Conservation (phyloP, 2,797 vertebrate species). For the Ficedula albicollis region DNA sequence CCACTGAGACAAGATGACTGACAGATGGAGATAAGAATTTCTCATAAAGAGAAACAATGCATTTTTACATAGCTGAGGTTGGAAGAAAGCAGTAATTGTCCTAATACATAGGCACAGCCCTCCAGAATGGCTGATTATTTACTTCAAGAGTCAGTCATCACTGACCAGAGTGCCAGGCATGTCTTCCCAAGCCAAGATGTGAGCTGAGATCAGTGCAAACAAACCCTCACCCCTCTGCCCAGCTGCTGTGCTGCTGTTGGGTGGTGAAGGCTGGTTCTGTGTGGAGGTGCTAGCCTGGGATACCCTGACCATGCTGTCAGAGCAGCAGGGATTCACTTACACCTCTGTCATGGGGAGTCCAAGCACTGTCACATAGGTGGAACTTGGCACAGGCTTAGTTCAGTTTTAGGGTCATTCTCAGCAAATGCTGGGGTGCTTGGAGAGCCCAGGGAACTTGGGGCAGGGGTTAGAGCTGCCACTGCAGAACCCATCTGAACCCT, state of each 20-base stretch:
- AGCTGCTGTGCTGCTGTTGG: not conserved
- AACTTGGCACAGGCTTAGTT: not conserved
- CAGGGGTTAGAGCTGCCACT: not conserved
- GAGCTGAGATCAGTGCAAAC: not conserved
- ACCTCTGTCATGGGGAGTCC: not conserved
- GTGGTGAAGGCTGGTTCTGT: not conserved
- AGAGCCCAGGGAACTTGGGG: not conserved
- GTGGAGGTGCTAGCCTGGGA: not conserved
- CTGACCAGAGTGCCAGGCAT: not conserved
- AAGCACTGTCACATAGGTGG: not conserved
- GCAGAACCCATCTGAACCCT: not conserved
- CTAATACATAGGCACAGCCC: not conserved
- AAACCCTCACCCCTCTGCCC: not conserved
- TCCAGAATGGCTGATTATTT: conserved; percentile 13
- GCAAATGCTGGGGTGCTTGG: not conserved
- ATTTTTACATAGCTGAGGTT: not conserved
- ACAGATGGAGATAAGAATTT: conserved; percentile 47
- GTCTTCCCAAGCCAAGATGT: not conserved
- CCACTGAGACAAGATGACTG: conserved; percentile 27
- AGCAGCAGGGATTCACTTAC: not conserved
- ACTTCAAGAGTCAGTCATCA: not conserved
- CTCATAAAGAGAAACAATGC: conserved; percentile 10
- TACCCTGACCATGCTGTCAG: accelerated
- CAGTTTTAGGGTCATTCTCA: not conserved
- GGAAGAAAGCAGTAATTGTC: conserved; percentile 44